These are phyloP conservation scores for Drosophila atripex DNA, from an alignment of 2,888 invertebrate species.

Conservation along the genomic window DNA sequence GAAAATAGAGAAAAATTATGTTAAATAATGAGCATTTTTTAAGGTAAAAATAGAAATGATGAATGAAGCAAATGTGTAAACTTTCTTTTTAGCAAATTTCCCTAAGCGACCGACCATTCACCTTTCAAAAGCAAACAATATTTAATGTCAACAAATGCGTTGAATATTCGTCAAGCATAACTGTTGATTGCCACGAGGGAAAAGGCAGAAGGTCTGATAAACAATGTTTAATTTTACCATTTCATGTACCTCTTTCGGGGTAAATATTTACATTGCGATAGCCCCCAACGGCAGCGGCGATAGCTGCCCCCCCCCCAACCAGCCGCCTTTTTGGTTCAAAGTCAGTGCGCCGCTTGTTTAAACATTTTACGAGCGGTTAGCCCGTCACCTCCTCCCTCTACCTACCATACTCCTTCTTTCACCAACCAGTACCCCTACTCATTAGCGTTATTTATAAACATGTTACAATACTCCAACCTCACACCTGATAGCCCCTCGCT, in stretches of 20 bases:
- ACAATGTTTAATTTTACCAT: slow-evolving; percentile 68
- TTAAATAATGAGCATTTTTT: background rate
- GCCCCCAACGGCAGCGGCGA: slow-evolving; percentile 30
- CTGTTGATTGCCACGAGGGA: slow-evolving; percentile 6
- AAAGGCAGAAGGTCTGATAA: slow-evolving; percentile 33
- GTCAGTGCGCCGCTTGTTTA: slow-evolving; percentile 71
- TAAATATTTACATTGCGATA: slow-evolving; percentile 72
- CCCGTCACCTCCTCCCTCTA: background rate
- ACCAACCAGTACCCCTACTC: slow-evolving; percentile 40
- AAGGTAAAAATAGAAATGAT: background rate
- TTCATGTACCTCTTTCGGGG: slow-evolving; percentile 58
- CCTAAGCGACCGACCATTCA: background rate
- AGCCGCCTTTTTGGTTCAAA: slow-evolving; percentile 56
- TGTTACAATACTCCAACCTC: slow-evolving; percentile 49
- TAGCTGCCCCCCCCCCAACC: slow-evolving; percentile 1
- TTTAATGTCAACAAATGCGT: slow-evolving; percentile 55
- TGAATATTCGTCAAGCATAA: slow-evolving; percentile 29
- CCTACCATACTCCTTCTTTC: background rate
- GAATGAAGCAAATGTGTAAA: background rate
- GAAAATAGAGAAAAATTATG: background rate
- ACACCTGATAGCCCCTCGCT: slow-evolving; percentile 9
- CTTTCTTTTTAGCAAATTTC: slow-evolving; percentile 10
- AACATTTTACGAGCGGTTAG: slow-evolving; percentile 64
- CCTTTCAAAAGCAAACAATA: slow-evolving; percentile 24
- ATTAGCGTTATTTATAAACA: slow-evolving; percentile 75